Percentiles rank a stretch among this genome's conserved stretches.
Evolutionary conservation across 92 coral and sea anemone genomes (phyloP).

Genomic region (Galaxea fascicularis): DNA sequence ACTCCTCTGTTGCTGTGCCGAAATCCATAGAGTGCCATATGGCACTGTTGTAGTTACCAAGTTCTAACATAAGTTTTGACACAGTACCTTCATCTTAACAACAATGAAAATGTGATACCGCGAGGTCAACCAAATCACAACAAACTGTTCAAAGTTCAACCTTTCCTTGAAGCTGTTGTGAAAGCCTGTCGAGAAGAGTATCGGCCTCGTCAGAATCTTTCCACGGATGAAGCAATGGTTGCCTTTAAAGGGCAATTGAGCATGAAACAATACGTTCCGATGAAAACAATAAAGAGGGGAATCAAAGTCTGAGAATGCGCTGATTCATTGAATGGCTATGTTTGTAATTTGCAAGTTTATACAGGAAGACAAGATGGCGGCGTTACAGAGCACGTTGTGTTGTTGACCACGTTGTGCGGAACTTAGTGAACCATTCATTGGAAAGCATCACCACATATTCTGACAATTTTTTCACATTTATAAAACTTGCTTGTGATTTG

Average conservation of each 20-base stretch:
- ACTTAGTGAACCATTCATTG: conserved; percentile 2
- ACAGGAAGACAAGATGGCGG: conserved; percentile 52
- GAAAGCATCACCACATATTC: conserved; percentile 36
- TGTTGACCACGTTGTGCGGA: too few relatives aligned
- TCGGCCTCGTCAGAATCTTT: conserved; percentile 40
- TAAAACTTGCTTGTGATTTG: conserved; percentile 19
- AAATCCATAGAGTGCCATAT: too few relatives aligned
- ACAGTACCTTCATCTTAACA: conserved; percentile 23
- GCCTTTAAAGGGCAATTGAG: conserved; percentile 56
- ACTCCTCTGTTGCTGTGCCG: too few relatives aligned
- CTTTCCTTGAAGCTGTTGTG: conserved; percentile 28
- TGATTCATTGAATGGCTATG: conserved; percentile 36
- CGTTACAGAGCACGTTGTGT: conserved; percentile 34
- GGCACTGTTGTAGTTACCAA: too few relatives aligned
- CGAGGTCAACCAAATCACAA: conserved; percentile 43
- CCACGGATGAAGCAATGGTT: conserved; percentile 72
- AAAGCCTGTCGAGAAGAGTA: conserved; percentile 19
- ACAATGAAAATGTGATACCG: conserved; percentile 15
- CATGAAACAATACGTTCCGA: conserved; percentile 60
- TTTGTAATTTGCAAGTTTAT: conserved; percentile 53
- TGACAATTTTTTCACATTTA: conserved; percentile 25
- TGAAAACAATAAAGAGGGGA: conserved; percentile 54
- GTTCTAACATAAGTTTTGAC: too few relatives aligned
- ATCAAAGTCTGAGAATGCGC: conserved; percentile 59
- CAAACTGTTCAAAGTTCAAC: conserved; percentile 28